These are phyloP conservation scores for Galagoides demidoff DNA, from an alignment of 2,797 vertebrate species.

Conservation along the genomic window DNA sequence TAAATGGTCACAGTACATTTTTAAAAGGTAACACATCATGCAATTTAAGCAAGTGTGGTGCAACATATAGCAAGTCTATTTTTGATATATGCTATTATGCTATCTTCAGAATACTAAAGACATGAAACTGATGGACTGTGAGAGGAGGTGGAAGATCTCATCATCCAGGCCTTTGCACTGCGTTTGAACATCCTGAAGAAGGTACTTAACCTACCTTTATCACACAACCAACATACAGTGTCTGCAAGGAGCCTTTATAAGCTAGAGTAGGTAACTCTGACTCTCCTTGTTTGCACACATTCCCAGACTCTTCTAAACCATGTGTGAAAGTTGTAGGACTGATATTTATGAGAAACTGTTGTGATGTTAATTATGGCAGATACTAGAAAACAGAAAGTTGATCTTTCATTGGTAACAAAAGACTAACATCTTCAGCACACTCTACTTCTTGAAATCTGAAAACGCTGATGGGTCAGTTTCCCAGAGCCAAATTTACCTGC, in stretches of 20 bases:
- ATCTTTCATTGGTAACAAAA: neutral
- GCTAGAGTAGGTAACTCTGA: neutral
- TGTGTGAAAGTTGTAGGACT: neutral
- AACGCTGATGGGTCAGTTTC: neutral
- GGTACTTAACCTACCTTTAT: neutral
- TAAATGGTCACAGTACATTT: neutral
- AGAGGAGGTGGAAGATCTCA: neutral
- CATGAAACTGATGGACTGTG: fast-evolving
- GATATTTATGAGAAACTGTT: neutral
- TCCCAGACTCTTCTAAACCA: neutral
- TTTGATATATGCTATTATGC: neutral
- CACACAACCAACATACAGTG: neutral
- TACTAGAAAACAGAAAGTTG: too few relatives aligned
- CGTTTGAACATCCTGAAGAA: neutral
- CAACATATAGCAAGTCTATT: neutral
- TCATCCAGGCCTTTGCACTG: neutral
- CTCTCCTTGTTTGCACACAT: neutral
- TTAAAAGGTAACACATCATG: neutral
- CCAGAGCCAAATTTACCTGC: slow-evolving; percentile 15
- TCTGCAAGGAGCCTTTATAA: neutral
- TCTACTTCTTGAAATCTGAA: slow-evolving; percentile 62
- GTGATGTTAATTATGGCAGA: neutral
- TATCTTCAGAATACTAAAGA: neutral
- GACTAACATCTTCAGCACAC: neutral
- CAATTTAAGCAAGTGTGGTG: neutral